Base-by-base conservation (phyloP, 1,140 invertebrate species). In the Radopholus similis region DNA sequence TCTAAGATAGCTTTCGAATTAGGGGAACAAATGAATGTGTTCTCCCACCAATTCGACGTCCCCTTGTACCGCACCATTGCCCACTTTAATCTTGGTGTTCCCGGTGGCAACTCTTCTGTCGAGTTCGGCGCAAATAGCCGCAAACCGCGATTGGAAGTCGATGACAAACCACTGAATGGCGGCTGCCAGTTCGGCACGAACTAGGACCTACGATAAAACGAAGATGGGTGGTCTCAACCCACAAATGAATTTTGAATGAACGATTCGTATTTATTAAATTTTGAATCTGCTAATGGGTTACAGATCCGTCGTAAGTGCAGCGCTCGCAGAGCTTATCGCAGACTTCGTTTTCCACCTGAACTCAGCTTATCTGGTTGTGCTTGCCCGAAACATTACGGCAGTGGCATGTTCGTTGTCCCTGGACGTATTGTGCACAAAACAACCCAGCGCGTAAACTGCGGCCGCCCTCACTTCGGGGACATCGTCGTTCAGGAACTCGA, bases 131-230 rank as follows among this genome's bases (percentile, higher is more conserved):
- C 64, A 64, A 6, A 80, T 49, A 21, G 74, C 73, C 15, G 66
- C 68, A 44, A 81, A 81, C 21, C 71, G 66, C 6, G 57, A 57
- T 38, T 81, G 68, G 54, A 81, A 81, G 42, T 81, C 80, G 23
- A 81, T 62, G 6, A 81, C 59, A 30, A 79, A 81, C 78, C 78
- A 81, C 23, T 80, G 80, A 13, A 81, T 73, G 26, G 79, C 79
- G 9, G 77, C 79, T 8, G 72, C 74, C 1, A 81, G 60, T 64
- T 81, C 79, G 18, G 75, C 64, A 49, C 79, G 32, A 3, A 81
- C 79, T 13, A 81, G 40, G 13, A 73, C 68, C 9, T n/a, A n/a
- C n/a, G n/a, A n/a, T n/a, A n/a, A n/a, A n/a, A n/a, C n/a, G n/a
- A n/a, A n/a, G n/a, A n/a, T n/a, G n/a, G n/a, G n/a, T n/a, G n/a